Evolutionary conservation across 2,797 vertebrate species (phyloP).

Genomic region (Muraenolepis orangiensis): DNA sequence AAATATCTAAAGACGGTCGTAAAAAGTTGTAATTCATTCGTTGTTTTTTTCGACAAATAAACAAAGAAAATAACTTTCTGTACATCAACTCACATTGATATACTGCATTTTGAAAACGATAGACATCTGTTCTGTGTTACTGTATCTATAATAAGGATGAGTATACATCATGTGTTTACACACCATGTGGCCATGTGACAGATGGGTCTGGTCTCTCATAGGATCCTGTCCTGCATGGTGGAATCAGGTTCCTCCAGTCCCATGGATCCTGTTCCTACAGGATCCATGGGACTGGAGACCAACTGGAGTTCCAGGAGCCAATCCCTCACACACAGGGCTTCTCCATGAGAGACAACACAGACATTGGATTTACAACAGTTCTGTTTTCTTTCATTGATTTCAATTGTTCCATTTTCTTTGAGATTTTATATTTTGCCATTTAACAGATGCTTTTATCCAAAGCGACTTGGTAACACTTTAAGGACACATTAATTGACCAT

Average conservation of each 20-base stretch:
- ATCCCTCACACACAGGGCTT: constrained; percentile 59
- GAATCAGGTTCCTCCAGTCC: constrained; percentile 47
- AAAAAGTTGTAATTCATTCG: neutral
- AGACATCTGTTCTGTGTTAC: neutral
- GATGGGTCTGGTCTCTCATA: neutral
- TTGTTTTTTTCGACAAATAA: neutral
- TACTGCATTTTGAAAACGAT: neutral
- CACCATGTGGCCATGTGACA: neutral
- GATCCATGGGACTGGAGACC: constrained; percentile 58
- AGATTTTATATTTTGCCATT: neutral
- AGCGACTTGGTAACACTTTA: no score
- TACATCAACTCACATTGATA: neutral
- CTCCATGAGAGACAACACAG: constrained; percentile 39
- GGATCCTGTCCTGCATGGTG: constrained; percentile 24
- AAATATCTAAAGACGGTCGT: neutral
- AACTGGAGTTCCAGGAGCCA: constrained; percentile 65
- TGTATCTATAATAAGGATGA: neutral
- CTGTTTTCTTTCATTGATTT: no score
- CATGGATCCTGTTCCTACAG: constrained; percentile 69
- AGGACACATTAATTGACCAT: no score
- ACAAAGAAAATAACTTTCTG: neutral
- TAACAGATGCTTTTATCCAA: no score
- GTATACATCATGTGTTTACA: neutral
- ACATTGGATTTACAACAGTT: no score
- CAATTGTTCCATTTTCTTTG: neutral